Percentiles rank a stretch among this genome's conserved stretches.
Conservation (phyloP, 53 echinoderm and acorn worm genomes). For the Crossaster papposus region DNA sequence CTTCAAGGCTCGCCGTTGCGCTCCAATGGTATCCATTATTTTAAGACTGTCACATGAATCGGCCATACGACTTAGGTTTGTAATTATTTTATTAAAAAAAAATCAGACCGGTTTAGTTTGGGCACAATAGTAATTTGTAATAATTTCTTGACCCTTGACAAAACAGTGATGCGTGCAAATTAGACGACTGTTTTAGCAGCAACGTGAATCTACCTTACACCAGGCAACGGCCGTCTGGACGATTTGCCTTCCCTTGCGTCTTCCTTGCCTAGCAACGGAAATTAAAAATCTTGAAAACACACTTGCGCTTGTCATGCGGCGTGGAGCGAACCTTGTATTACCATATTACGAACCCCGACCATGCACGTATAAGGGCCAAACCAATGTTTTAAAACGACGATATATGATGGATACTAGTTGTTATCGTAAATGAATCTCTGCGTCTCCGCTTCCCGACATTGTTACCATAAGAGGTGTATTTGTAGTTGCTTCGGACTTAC, state of each 20-base stretch:
- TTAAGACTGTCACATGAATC: no score
- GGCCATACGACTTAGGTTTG: no score
- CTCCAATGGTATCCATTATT: no score
- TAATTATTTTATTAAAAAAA: no score
- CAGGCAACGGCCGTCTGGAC: conserved; percentile 24
- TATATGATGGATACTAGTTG: not conserved
- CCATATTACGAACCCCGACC: not conserved
- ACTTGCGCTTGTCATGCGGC: conserved; percentile 40
- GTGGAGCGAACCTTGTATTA: conserved; percentile 1
- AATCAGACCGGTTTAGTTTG: no score
- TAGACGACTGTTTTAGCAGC: not conserved
- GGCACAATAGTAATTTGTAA: no score
- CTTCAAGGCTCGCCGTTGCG: no score
- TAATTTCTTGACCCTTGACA: not conserved
- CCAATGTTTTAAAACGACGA: not conserved
- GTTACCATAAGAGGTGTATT: no score
- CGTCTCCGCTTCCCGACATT: no score
- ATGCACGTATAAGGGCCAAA: not conserved
- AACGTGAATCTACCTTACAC: not conserved
- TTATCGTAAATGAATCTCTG: not conserved
- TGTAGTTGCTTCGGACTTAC: no score
- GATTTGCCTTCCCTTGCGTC: not conserved
- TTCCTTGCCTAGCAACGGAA: conserved; percentile 43
- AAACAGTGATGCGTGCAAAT: not conserved
- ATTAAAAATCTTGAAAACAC: conserved; percentile 38